Evolutionary conservation across 2,888 invertebrate species (phyloP).

Genomic region (Pecten maximus): DNA sequence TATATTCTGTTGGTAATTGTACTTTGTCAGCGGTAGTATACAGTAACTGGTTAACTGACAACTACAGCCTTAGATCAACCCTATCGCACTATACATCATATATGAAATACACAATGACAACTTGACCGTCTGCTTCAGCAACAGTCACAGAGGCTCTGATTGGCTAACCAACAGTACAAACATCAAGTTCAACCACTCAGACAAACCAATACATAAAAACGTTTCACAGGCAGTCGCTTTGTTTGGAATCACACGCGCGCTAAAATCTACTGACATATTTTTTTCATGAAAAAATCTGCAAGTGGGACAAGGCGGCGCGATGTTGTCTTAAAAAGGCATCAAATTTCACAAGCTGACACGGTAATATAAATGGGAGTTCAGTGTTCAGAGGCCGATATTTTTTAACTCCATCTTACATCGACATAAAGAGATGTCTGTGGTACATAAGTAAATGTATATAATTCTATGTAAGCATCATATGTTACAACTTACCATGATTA

Average conservation of each 20-base stretch:
- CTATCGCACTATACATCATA: neutral
- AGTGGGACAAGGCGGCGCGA: constrained; percentile 6
- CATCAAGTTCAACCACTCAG: neutral
- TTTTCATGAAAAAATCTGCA: neutral
- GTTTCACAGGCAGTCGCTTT: neutral
- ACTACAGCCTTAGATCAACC: neutral
- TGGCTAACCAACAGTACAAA: neutral
- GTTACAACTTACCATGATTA: no score
- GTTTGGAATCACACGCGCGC: constrained; percentile 30
- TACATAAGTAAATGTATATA: no score
- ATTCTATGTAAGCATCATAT: no score
- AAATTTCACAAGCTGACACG: constrained; percentile 14
- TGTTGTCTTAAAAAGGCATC: constrained; percentile 31
- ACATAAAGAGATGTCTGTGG: neutral
- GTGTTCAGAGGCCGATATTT: neutral
- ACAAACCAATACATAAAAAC: neutral
- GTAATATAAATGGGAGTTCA: neutral
- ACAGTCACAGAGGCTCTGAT: constrained; percentile 3
- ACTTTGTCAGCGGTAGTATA: neutral
- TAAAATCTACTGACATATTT: neutral
- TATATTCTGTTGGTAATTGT: neutral
- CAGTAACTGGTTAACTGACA: neutral
- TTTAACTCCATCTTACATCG: neutral
- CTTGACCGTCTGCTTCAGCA: constrained; percentile 33
- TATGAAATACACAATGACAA: neutral